Base-by-base conservation (phyloP, 1,140 invertebrate species). In the Euschistus heros region DNA sequence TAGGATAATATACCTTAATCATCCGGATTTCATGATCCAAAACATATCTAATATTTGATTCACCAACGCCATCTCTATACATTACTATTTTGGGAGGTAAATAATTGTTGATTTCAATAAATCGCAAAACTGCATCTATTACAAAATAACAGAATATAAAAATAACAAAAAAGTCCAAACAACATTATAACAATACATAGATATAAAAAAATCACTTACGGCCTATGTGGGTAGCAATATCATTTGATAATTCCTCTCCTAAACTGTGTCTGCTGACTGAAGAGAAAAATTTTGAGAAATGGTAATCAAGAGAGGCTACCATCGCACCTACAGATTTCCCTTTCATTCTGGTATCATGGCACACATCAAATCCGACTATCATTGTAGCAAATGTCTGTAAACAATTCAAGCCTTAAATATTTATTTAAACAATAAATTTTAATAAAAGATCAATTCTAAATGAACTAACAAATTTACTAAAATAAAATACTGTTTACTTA, bases 311-410 rank as follows among this genome's bases (percentile, higher is more conserved):
- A 0, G 88, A 87, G 0, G 88, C 84, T 0, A 94, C 90, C 75
- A 94, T 83, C 0, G 84, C 82, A 62, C 91, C 84, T 77, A 83
- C 86, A 70, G 84, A 80, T 72, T 81, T 81, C 57, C 75, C 74
- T 71, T 81, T 83, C 50, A 75, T 73, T 1, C 76, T 77, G 0
- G 84, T 80, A 54, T 92, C 89, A 71, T 94, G 91, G 69, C 89
- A 93, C 0, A 92, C 86, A 73, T 95, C 92, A 70, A 91, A 92
- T 2, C 92, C 92, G 18, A 91, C 77, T 0, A 92, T 80, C 92
- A 96, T 95, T 4, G 65, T 24, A 22, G 54, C 18, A 57, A n/a
- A n/a, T n/a, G n/a, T n/a, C n/a, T n/a, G n/a, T n/a, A n/a, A n/a
- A n/a, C n/a, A n/a, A n/a, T n/a, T n/a, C n/a, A n/a, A n/a, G n/a